A percentile compares a stretch with the other conserved stretches of the same genome.
Evolutionary conservation across 2,888 invertebrate genomes (phyloP).

Genomic region (Spisula subtruncata): DNA sequence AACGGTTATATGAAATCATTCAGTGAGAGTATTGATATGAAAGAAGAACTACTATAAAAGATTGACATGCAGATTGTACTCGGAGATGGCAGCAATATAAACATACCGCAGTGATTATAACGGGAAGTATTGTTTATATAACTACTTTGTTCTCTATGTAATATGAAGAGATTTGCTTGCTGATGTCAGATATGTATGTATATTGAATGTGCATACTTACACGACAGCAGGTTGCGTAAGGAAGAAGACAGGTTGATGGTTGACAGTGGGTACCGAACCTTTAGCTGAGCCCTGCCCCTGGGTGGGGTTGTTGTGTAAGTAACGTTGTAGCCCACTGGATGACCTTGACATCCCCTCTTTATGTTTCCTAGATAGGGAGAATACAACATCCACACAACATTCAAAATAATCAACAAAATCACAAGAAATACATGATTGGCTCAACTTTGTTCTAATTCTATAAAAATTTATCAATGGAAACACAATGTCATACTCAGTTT

Average conservation of each 20-base stretch:
- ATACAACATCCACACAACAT: constrained; percentile 71
- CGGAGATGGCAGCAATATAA: not conserved
- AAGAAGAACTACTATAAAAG: not conserved
- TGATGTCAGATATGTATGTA: not conserved
- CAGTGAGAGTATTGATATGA: not conserved
- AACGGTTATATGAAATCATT: too few species aligned
- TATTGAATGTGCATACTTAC: constrained; percentile 71
- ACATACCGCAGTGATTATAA: not conserved
- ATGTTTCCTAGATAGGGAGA: constrained; percentile 71
- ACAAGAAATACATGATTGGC: constrained; percentile 53
- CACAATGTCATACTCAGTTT: not conserved
- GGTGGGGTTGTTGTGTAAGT: constrained; percentile 72
- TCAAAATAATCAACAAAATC: constrained; percentile 52
- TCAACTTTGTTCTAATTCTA: constrained; percentile 34
- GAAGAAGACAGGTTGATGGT: constrained; percentile 76
- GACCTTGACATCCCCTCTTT: constrained; percentile 73
- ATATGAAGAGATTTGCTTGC: not conserved
- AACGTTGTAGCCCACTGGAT: constrained; percentile 73
- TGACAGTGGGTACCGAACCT: constrained; percentile 72
- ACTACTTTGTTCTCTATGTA: constrained; percentile 10
- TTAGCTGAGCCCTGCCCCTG: constrained; percentile 72
- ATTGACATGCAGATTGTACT: not conserved
- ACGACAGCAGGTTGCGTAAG: constrained; percentile 74
- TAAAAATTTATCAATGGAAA: not conserved
- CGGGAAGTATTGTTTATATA: not conserved